These are phyloP conservation scores for Saguinus midas DNA, from an alignment of 2,113 vertebrate genomes.

Conservation along the genomic window DNA sequence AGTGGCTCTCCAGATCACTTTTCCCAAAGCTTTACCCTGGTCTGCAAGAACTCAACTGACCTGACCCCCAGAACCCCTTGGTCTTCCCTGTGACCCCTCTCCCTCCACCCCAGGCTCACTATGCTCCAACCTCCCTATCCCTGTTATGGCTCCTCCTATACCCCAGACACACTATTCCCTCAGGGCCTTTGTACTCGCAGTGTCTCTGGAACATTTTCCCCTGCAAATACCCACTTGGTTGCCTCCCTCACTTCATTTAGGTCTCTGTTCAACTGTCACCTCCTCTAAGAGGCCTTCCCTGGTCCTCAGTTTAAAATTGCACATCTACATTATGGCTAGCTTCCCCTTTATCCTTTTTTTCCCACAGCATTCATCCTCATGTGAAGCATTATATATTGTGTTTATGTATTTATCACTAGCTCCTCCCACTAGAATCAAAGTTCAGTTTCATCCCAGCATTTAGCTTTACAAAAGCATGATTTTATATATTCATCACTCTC, in stretches of 20 bases:
- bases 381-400: too few relatives aligned
- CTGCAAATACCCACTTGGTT: not conserved
- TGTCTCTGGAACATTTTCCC: not conserved
- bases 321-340: not conserved
- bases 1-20: not conserved
- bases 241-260: not conserved
- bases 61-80: not conserved
- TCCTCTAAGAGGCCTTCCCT: not conserved
- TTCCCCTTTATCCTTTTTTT: not conserved
- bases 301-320: not conserved
- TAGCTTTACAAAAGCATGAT: not conserved
- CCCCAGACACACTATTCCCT: not conserved
- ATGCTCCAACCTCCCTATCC: not conserved
- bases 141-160: fast-evolving
- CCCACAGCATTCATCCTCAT: not conserved
- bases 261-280: not conserved
- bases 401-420: not conserved
- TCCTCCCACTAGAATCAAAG: not conserved
- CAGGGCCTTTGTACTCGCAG: not conserved
- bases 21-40: not conserved
- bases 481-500: not conserved
- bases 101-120: not conserved
- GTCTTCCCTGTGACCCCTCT: not conserved
- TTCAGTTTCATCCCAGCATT: not conserved
- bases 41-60: not conserved